Evolutionary conservation across 2,113 vertebrate genomes (phyloP).

Genomic region (Pollimyrus isidori): DNA sequence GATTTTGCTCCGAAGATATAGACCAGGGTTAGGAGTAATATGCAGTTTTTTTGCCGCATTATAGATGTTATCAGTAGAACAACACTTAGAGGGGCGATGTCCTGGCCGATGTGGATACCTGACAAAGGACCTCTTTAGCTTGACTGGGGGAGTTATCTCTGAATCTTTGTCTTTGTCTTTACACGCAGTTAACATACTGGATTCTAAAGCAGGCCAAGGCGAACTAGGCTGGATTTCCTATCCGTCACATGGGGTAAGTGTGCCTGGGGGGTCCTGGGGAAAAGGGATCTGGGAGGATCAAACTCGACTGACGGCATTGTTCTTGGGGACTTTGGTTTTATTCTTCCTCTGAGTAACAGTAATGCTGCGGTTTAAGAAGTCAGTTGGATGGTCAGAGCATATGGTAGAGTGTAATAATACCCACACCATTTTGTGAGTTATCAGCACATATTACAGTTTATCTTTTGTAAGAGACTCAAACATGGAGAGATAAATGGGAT

Average conservation of each 20-base stretch:
- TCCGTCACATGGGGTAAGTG: conserved; percentile 92
- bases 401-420: neutral
- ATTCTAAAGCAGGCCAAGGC: conserved; percentile 97
- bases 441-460: neutral
- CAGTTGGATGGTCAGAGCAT: neutral
- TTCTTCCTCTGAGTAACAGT: neutral
- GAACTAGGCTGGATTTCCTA: conserved; percentile 98
- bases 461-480: neutral
- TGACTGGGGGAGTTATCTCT: conserved; percentile 37
- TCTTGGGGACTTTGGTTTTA: neutral
- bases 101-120: neutral
- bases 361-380: neutral
- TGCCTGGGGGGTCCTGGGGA: conserved; percentile 11
- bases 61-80: conserved; percentile 27
- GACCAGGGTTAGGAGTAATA: conserved; percentile 17
- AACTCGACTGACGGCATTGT: neutral
- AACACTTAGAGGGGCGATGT: conserved; percentile 8
- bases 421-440: neutral
- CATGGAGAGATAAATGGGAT: neutral
- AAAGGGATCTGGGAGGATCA: neutral
- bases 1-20: conserved; percentile 12
- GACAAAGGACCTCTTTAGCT: conserved; percentile 16
- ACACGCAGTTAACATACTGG: conserved; percentile 88
- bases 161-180: conserved; percentile 50
- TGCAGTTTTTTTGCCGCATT: conserved; percentile 8